Percentiles rank a stretch among this genome's conserved stretches.
phyloP scores from a whole-genome alignment of 2,888 invertebrate genomes.

The Cataglyphis altisquamis region DNA sequence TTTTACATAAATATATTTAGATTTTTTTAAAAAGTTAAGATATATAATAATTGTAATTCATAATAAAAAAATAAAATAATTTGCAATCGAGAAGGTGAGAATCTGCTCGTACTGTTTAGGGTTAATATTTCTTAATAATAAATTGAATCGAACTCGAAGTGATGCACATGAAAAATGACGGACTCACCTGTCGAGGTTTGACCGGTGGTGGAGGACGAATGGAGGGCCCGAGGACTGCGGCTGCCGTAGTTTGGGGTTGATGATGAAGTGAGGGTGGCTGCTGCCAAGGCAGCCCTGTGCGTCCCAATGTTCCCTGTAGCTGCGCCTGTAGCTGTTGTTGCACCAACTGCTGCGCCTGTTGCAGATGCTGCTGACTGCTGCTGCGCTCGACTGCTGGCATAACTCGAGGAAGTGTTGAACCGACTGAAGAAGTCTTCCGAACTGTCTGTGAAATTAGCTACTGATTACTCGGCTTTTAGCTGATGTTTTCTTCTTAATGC shows the following conservation, averaged over 20 bases:
- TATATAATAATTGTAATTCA: neutral
- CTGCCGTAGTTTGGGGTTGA: slow-evolving; percentile 82
- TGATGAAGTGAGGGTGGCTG: slow-evolving; percentile 86
- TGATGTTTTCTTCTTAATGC: slow-evolving; percentile 17
- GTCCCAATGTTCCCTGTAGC: slow-evolving; percentile 82
- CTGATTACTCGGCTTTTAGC: slow-evolving; percentile 84
- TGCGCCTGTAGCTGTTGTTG: slow-evolving; percentile 81
- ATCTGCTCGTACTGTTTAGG: slow-evolving; percentile 18
- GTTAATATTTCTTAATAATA: slow-evolving; percentile 21
- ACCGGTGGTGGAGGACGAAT: slow-evolving; percentile 84
- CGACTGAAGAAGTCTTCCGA: slow-evolving; percentile 87
- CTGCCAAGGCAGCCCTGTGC: slow-evolving; percentile 85
- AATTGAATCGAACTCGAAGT: neutral
- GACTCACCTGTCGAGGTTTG: slow-evolving; percentile 85
- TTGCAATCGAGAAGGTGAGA: neutral
- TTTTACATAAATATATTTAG: neutral
- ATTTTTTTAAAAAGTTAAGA: neutral
- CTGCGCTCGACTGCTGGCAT: slow-evolving; percentile 83
- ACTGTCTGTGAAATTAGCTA: slow-evolving; percentile 88
- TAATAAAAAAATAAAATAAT: neutral
- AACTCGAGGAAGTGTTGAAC: slow-evolving; percentile 86
- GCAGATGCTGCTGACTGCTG: slow-evolving; percentile 79
- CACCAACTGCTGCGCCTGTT: slow-evolving; percentile 71
- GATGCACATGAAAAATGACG: neutral
- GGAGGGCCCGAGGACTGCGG: slow-evolving; percentile 81